Conservation (phyloP, 2,888 invertebrate species). For the Eupeodes latifasciatus region DNA sequence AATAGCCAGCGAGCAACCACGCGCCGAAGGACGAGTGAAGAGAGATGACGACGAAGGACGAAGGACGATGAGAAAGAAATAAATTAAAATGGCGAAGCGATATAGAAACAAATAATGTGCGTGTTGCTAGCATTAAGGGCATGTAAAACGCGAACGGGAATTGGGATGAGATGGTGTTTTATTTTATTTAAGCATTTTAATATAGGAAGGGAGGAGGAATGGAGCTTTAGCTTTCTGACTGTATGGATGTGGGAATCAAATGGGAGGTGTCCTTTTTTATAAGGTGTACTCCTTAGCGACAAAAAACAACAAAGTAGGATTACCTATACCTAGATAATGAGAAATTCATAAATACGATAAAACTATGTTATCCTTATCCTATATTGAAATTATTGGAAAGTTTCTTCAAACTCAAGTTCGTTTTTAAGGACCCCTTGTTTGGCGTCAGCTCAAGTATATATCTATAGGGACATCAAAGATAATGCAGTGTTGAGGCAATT, state of each 20-base stretch:
- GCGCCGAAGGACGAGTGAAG: conserved; percentile 53
- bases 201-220: neutral
- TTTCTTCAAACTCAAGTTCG: too few species aligned
- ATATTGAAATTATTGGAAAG: neutral
- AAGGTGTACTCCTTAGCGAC: conserved; percentile 28
- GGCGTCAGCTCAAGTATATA: too few species aligned
- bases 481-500: too few species aligned
- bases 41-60: neutral
- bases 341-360: neutral
- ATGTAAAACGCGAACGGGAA: conserved; percentile 48
- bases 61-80: conserved; percentile 50
- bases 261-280: conserved; percentile 45
- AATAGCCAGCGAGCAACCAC: conserved; percentile 43
- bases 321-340: neutral
- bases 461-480: too few species aligned
- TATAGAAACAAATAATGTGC: conserved; percentile 75
- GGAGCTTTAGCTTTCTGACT: neutral
- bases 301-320: conserved; percentile 8
- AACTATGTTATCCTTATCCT: neutral
- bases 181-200: neutral
- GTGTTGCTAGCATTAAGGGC: conserved; percentile 68
- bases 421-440: too few species aligned
- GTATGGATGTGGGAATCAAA: conserved; percentile 29
- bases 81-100: conserved; percentile 75
- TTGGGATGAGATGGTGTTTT: neutral